A percentile compares a stretch with the other conserved stretches of the same genome.
Evolutionary conservation across 2,888 invertebrate species (phyloP).

Genomic region (Linnaemya tessellans): DNA sequence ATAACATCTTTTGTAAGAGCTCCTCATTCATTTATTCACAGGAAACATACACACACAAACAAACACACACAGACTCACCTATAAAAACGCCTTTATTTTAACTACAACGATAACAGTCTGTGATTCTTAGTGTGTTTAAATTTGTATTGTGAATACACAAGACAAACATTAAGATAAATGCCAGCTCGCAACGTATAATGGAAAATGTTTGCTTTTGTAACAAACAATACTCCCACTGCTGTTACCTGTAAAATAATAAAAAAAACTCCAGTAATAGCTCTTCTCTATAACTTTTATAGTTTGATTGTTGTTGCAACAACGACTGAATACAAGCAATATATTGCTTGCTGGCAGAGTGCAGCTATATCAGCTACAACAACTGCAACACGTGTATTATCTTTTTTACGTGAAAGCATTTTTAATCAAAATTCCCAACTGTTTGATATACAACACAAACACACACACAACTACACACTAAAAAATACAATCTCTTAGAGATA

Average conservation of each 20-base stretch:
- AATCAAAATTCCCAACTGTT: slow-evolving; percentile 83
- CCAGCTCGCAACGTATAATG: slow-evolving; percentile 53
- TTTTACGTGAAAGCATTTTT: slow-evolving; percentile 82
- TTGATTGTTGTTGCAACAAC: slow-evolving; percentile 52
- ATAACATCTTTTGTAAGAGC: slow-evolving; percentile 25
- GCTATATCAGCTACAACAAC: slow-evolving; percentile 27
- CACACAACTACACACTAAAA: slow-evolving; percentile 7
- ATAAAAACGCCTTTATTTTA: slow-evolving; percentile 8
- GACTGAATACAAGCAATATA: slow-evolving; percentile 13
- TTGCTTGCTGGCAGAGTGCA: slow-evolving; percentile 6
- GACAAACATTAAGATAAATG: slow-evolving; percentile 61
- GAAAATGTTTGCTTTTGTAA: slow-evolving; percentile 52
- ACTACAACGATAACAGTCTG: not conserved
- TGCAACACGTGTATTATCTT: slow-evolving; percentile 62
- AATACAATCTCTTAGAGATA: not conserved
- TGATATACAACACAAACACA: slow-evolving; percentile 77
- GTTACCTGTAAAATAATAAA: slow-evolving; percentile 20
- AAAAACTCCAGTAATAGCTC: slow-evolving; percentile 32
- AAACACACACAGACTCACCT: not conserved
- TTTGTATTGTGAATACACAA: slow-evolving; percentile 45
- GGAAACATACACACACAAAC: not conserved
- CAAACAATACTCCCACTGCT: slow-evolving; percentile 47
- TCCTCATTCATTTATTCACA: not conserved
- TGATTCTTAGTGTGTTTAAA: not conserved
- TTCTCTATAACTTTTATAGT: slow-evolving; percentile 52